Evolutionary conservation across 2,113 vertebrate genomes (phyloP).

Genomic region (Prunella fulvescens): DNA sequence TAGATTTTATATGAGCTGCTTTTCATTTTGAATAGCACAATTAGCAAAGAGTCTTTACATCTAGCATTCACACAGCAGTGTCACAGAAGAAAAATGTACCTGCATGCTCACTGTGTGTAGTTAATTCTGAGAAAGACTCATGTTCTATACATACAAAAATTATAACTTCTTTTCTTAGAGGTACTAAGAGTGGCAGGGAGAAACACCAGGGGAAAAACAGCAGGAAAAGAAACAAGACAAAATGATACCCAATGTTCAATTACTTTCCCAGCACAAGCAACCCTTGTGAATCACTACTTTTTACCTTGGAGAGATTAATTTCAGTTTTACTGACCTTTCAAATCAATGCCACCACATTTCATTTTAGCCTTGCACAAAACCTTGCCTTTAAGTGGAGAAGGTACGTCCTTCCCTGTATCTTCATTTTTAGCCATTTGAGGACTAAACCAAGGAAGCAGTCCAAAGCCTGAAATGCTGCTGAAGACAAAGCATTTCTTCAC

Average conservation of each 20-base stretch:
- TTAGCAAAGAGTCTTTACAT: not conserved
- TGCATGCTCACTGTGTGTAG: not conserved
- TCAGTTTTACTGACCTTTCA: not conserved
- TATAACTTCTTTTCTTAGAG: not conserved
- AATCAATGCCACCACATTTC: not conserved
- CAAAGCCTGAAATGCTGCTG: not conserved
- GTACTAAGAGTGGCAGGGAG: not conserved
- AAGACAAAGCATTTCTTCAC: not conserved
- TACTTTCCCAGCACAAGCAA: not conserved
- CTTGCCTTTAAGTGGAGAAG: not conserved
- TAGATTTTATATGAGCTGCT: not conserved
- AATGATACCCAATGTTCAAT: not conserved
- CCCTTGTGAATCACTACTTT: not conserved
- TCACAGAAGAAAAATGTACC: not conserved
- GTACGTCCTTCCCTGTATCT: rapidly evolving
- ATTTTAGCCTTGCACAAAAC: not conserved
- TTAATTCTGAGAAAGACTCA: not conserved
- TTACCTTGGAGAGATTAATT: not conserved
- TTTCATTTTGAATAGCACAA: not conserved
- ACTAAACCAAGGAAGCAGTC: not conserved
- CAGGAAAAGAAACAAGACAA: not conserved
- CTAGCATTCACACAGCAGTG: not conserved
- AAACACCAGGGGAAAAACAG: rapidly evolving
- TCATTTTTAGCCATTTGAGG: not conserved
- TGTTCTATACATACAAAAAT: not conserved